phyloP scores from a whole-genome alignment of 1,140 invertebrate genomes.

The Drosophila sucinea region DNA sequence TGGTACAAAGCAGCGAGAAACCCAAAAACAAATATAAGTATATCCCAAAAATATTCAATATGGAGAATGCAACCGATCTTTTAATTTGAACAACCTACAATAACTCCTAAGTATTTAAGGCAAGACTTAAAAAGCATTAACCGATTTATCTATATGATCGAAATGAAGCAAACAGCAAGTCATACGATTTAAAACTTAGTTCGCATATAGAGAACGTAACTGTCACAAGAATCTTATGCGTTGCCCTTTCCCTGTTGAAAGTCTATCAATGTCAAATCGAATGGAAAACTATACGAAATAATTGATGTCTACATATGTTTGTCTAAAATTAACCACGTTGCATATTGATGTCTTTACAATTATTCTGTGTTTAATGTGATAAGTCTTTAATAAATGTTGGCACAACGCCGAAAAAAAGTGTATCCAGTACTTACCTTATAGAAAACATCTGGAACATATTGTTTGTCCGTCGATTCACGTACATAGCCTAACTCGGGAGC shows the following conservation, averaged over 20 bases:
- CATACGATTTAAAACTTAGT: too few relatives aligned
- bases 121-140: too few relatives aligned
- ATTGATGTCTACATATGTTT: background rate
- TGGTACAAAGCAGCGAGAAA: slow-evolving; percentile 5
- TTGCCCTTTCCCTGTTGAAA: too few relatives aligned
- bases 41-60: background rate
- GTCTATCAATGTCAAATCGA: background rate
- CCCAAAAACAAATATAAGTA: background rate
- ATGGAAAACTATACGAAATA: background rate
- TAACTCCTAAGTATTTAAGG: too few relatives aligned
- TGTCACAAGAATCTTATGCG: background rate
- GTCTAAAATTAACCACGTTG: background rate
- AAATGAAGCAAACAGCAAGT: too few relatives aligned
- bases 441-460: slow-evolving; percentile 99
- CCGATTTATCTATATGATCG: too few relatives aligned
- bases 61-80: too few relatives aligned
- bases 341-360: slow-evolving; percentile 19
- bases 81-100: too few relatives aligned
- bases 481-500: slow-evolving; percentile 98
- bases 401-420: background rate
- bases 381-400: slow-evolving; percentile 49
- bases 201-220: background rate
- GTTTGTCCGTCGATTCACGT: slow-evolving; percentile 94
- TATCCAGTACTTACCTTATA: slow-evolving; percentile 92
- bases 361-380: slow-evolving; percentile 29